These are phyloP conservation scores for Podarcis muralis DNA, from an alignment of 2,113 vertebrate species.

Conservation along the genomic window DNA sequence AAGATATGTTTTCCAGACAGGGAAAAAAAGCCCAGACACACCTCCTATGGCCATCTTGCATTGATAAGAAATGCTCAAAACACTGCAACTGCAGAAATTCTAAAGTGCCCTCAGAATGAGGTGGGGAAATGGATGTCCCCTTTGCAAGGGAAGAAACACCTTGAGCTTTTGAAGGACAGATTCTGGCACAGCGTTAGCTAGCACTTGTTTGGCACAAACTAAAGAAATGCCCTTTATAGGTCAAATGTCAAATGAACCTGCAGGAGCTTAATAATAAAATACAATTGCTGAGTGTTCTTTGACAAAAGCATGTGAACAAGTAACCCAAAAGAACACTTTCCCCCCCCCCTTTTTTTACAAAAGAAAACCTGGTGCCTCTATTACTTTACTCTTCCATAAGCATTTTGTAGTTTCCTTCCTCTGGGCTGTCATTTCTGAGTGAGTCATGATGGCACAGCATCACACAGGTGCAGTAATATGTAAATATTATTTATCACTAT, in stretches of 20 bases:
- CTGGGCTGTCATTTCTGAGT: neutral
- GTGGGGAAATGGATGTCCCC: too few relatives aligned
- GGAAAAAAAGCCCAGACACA: too few relatives aligned
- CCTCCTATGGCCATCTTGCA: too few relatives aligned
- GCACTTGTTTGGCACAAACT: neutral
- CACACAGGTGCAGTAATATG: constrained; percentile 15
- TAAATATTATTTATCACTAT: constrained; percentile 45
- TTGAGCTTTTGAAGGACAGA: neutral
- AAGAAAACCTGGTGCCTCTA: neutral
- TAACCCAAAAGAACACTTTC: neutral
- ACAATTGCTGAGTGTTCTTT: neutral
- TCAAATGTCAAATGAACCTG: neutral
- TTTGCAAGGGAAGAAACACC: neutral
- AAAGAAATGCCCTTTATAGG: neutral
- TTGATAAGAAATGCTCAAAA: too few relatives aligned
- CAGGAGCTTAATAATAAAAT: neutral
- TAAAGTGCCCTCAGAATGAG: too few relatives aligned
- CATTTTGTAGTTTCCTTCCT: neutral
- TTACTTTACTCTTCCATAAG: neutral
- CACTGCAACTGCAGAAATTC: too few relatives aligned
- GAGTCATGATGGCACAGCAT: constrained; percentile 22
- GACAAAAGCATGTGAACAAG: neutral
- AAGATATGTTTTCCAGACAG: too few relatives aligned
- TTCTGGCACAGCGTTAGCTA: neutral
- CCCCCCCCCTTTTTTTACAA: fast-evolving